Conservation (phyloP, 2,113 vertebrate species). For the Nematolebias whitei region DNA sequence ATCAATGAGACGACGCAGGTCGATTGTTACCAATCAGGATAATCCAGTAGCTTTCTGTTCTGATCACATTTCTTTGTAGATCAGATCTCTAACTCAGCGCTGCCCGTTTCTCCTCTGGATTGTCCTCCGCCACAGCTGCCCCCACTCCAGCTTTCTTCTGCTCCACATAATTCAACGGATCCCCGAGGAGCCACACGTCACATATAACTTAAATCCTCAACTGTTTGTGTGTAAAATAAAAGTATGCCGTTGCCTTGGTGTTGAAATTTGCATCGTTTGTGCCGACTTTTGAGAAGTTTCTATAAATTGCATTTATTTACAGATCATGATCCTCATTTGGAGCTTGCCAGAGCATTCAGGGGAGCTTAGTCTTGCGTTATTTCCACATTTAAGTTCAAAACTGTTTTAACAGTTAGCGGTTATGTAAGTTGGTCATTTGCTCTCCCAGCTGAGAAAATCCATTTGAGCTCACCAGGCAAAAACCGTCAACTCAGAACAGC, state of each 20-base stretch:
- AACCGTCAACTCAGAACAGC: neutral
- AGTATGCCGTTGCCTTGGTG: neutral
- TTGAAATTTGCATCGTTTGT: conserved; percentile 12
- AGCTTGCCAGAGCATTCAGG: conserved; percentile 4
- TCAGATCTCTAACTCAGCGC: conserved; percentile 25
- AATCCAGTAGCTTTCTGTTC: conserved; percentile 1
- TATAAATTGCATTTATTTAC: conserved; percentile 18
- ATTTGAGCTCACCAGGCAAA: conserved; percentile 29
- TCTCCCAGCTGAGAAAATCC: conserved; percentile 42
- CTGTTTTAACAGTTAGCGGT: conserved; percentile 56
- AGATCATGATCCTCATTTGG: conserved; percentile 33
- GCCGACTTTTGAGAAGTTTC: neutral
- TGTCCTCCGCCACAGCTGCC: conserved; percentile 45
- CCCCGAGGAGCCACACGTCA: conserved; percentile 32
- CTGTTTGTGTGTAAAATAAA: neutral
- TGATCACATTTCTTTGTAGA: conserved; percentile 15
- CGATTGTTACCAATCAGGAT: neutral
- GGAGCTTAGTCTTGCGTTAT: conserved; percentile 42
- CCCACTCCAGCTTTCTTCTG: conserved; percentile 55
- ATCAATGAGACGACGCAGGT: neutral
- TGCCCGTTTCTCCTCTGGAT: conserved; percentile 41
- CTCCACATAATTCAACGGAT: conserved; percentile 64
- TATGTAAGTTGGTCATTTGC: conserved; percentile 53
- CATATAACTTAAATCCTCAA: conserved; percentile 28
- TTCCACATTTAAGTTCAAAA: conserved; percentile 41